Evolutionary conservation across 2,888 invertebrate species (phyloP).

Genomic region (Drosophila mulleri): DNA sequence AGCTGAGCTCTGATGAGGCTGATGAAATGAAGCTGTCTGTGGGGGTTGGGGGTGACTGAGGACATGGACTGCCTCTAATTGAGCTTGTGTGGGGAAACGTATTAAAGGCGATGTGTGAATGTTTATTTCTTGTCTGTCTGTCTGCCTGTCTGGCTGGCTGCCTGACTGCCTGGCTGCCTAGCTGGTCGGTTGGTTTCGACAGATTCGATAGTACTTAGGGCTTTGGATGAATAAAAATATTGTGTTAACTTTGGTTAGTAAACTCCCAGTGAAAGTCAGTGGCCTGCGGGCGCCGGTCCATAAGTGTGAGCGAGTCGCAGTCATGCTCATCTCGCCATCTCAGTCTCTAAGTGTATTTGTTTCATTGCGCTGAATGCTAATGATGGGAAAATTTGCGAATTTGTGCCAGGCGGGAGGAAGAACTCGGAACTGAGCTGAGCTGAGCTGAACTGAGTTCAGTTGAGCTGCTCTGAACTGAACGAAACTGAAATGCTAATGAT

Average conservation of each 20-base stretch:
- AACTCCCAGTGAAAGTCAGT: slow-evolving; percentile 38
- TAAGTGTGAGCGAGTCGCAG: slow-evolving; percentile 28
- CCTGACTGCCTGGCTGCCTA: not conserved
- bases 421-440: slow-evolving; percentile 31
- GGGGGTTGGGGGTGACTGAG: not conserved
- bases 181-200: slow-evolving; percentile 23
- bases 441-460: slow-evolving; percentile 14
- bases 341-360: slow-evolving; percentile 76
- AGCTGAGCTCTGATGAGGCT: not conserved
- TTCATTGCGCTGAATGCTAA: slow-evolving; percentile 81
- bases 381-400: slow-evolving; percentile 81
- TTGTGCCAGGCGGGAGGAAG: slow-evolving; percentile 55
- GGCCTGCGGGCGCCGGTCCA: slow-evolving; percentile 12
- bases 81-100: slow-evolving; percentile 76
- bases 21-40: not conserved
- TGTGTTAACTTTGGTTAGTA: slow-evolving; percentile 75
- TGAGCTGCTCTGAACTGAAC: slow-evolving; percentile 33
- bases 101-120: slow-evolving; percentile 76
- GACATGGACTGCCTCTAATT: slow-evolving; percentile 68
- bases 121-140: slow-evolving; percentile 43
- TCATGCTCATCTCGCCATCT: slow-evolving; percentile 38
- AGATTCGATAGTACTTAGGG: slow-evolving; percentile 68
- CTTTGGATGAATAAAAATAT: slow-evolving; percentile 73
- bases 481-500: slow-evolving; percentile 75
- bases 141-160: not conserved